phyloP scores from a whole-genome alignment of 2,888 invertebrate genomes.

The Erpobdella octoculata region DNA sequence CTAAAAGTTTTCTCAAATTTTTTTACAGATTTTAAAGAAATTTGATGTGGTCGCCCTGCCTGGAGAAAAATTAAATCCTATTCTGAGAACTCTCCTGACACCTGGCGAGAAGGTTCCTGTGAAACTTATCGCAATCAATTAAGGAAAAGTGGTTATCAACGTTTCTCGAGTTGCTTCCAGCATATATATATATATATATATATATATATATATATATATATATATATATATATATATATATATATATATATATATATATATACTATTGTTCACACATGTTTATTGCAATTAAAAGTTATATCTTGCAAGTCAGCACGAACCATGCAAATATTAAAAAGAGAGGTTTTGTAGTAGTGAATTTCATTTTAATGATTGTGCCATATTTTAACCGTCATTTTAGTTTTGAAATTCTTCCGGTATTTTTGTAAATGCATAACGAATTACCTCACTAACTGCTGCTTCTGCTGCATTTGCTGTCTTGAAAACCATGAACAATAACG shows the following conservation, averaged over 20 bases:
- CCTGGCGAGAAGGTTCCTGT: conserved; percentile 46
- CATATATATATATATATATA: conserved; percentile 14
- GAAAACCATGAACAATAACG: no score
- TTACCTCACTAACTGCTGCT: no score
- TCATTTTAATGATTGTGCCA: no score
- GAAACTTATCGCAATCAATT: conserved; percentile 31
- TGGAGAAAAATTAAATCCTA: neutral
- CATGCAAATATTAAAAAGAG: no score
- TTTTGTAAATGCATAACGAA: no score
- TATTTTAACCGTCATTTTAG: no score
- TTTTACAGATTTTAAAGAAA: neutral
- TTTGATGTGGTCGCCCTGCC: neutral
- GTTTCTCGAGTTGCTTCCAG: neutral
- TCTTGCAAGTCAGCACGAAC: no score
- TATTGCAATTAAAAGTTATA: no score
- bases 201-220: conserved; percentile 28
- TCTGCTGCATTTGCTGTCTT: no score
- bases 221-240: conserved; percentile 25
- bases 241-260: conserved; percentile 26
- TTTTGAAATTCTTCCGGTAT: no score
- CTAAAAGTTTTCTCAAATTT: neutral
- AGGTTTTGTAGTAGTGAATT: no score
- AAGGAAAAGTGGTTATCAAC: neutral
- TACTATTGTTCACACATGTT: no score
- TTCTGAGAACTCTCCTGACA: conserved; percentile 40